These are phyloP conservation scores for Phyllotreta cruciferae DNA, from an alignment of 2,888 invertebrate species.

Conservation along the genomic window DNA sequence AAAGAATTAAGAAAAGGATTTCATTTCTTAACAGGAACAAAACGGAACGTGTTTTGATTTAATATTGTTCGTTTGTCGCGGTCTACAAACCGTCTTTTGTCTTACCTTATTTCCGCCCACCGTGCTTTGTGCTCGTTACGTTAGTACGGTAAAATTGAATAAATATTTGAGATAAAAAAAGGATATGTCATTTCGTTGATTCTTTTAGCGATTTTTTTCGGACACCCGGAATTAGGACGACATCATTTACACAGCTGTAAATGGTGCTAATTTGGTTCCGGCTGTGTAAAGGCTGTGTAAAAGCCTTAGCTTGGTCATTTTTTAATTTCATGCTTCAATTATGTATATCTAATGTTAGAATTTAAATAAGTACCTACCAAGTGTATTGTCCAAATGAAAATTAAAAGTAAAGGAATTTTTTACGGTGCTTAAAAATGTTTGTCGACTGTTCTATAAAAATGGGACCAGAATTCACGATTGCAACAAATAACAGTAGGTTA, in stretches of 20 bases:
- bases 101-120: constrained; percentile 23
- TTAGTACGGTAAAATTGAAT: constrained; percentile 14
- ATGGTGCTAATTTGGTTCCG: too few species aligned
- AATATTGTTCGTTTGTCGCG: constrained; percentile 34
- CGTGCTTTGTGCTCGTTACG: constrained; percentile 4
- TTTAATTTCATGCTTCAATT: too few species aligned
- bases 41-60: constrained; percentile 37
- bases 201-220: too few species aligned
- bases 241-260: too few species aligned
- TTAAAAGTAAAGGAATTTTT: too few species aligned
- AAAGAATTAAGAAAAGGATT: not conserved
- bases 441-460: constrained; percentile 10
- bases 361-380: too few species aligned
- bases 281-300: too few species aligned
- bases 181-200: not conserved
- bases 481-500: constrained; percentile 14
- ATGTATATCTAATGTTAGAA: too few species aligned
- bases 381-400: too few species aligned
- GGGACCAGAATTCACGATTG: constrained; percentile 16
- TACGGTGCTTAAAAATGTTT: not conserved
- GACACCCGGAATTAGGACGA: too few species aligned
- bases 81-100: constrained; percentile 37
- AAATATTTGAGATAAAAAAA: constrained; percentile 7
- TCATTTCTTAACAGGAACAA: constrained; percentile 23
- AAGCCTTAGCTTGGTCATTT: too few species aligned